Percentiles rank a stretch among this genome's conserved stretches.
These are phyloP conservation scores for Bombus pyrosoma DNA, from an alignment of 1,140 invertebrate genomes.

Conservation along the genomic window DNA sequence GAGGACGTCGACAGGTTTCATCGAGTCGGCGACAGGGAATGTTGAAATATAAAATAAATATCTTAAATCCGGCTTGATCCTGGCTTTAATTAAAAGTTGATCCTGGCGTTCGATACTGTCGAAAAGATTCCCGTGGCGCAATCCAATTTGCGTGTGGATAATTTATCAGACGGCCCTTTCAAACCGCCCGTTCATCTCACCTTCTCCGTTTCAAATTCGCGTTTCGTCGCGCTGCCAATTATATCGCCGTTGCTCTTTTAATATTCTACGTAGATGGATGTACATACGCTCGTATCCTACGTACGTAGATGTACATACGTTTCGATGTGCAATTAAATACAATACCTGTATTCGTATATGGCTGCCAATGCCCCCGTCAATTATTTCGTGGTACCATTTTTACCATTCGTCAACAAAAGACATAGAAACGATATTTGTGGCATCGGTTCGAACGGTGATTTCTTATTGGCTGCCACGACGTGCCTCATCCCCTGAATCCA, in stretches of 20 bases:
- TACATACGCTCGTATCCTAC: neutral
- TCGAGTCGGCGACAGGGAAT: constrained; percentile 56
- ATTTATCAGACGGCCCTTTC: constrained; percentile 57
- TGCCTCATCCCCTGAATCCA: neutral
- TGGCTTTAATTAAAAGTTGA: constrained; percentile 78
- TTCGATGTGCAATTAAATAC: too few relatives aligned
- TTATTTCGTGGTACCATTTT: neutral
- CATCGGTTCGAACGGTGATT: constrained; percentile 14
- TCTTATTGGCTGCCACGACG: constrained; percentile 33
- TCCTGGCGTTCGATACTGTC: constrained; percentile 67
- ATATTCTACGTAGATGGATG: neutral
- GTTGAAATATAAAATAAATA: constrained; percentile 77
- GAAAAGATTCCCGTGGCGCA: constrained; percentile 59
- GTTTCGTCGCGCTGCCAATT: neutral
- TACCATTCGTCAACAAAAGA: neutral
- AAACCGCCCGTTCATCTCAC: neutral
- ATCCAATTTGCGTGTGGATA: constrained; percentile 68
- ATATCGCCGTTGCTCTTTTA: constrained; percentile 3
- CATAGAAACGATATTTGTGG: constrained; percentile 38
- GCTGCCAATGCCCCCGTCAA: neutral
- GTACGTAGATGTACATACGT: too few relatives aligned
- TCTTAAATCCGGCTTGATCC: constrained; percentile 73
- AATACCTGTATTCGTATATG: too few relatives aligned
- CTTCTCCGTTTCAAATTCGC: neutral
- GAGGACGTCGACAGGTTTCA: constrained; percentile 60